These are phyloP conservation scores for Amiota communis DNA, from an alignment of 2,888 invertebrate species.

Conservation along the genomic window DNA sequence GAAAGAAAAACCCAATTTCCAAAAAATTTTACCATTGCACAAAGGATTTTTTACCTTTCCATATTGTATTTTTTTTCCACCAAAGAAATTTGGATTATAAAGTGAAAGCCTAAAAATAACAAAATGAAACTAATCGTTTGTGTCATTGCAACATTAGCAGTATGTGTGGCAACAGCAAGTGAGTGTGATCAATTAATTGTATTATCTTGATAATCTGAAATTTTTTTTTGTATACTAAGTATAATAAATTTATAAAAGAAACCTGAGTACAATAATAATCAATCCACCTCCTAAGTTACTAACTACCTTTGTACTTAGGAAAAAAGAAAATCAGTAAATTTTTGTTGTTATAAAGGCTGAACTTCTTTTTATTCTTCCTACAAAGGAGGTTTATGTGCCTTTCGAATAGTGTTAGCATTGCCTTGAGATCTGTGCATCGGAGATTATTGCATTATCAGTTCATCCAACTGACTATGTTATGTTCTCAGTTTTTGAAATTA, in stretches of 20 bases:
- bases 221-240: too few relatives aligned
- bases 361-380: too few relatives aligned
- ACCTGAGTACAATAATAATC: neutral
- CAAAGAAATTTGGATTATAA: slow-evolving; percentile 1
- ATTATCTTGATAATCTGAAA: neutral
- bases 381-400: too few relatives aligned
- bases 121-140: slow-evolving; percentile 71
- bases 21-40: slow-evolving; percentile 32
- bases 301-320: too few relatives aligned
- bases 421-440: too few relatives aligned
- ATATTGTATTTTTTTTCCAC: slow-evolving; percentile 12
- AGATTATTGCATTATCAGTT: too few relatives aligned
- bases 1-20: neutral
- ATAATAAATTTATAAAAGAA: neutral
- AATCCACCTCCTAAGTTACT: neutral
- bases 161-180: slow-evolving; percentile 70
- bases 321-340: neutral
- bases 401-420: too few relatives aligned
- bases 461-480: too few relatives aligned
- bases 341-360: too few relatives aligned
- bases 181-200: slow-evolving; percentile 57
- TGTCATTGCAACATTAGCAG: slow-evolving; percentile 67
- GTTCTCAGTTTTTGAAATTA: too few relatives aligned
- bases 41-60: slow-evolving; percentile 34
- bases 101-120: slow-evolving; percentile 30